Percentiles rank a stretch among this genome's conserved stretches.
Evolutionary conservation across 2,888 invertebrate genomes (phyloP).

Genomic region (Allacma fusca): DNA sequence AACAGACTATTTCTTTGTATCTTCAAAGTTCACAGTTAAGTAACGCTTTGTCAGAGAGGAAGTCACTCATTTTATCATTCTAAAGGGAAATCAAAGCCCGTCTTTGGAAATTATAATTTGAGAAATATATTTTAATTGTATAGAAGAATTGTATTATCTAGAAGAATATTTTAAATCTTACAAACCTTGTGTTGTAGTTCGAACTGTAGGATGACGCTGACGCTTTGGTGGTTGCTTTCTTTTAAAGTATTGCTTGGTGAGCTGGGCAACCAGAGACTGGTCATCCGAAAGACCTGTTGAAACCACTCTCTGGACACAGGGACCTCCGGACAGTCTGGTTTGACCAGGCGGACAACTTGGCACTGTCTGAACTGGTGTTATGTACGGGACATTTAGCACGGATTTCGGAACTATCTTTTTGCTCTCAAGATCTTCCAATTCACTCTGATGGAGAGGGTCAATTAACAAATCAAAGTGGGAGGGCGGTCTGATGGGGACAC

Average conservation of each 20-base stretch:
- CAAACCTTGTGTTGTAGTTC: background rate
- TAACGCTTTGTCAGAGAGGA: too few relatives aligned
- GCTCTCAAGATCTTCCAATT: slow-evolving; percentile 46
- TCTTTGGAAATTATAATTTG: too few relatives aligned
- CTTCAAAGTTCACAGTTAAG: background rate
- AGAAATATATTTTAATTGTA: too few relatives aligned
- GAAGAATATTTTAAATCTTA: too few relatives aligned
- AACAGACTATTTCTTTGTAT: too few relatives aligned
- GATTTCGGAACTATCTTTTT: slow-evolving; percentile 53
- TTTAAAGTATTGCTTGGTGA: slow-evolving; percentile 11
- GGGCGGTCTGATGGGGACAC: slow-evolving; percentile 24
- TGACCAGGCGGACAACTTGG: slow-evolving; percentile 48
- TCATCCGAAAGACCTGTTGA: background rate
- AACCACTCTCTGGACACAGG: slow-evolving; percentile 13
- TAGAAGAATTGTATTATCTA: too few relatives aligned
- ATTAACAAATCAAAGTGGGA: slow-evolving; percentile 51
- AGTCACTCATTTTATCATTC: background rate
- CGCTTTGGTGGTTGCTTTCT: background rate
- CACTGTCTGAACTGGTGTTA: slow-evolving; percentile 43
- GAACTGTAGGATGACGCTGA: background rate
- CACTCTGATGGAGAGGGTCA: slow-evolving; percentile 54
- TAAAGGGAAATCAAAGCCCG: background rate
- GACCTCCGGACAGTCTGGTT: background rate
- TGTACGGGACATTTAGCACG: slow-evolving; percentile 53
- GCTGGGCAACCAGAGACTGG: background rate